These are phyloP conservation scores for Sesamia nonagrioides DNA, from an alignment of 1,140 invertebrate species.

Conservation along the genomic window DNA sequence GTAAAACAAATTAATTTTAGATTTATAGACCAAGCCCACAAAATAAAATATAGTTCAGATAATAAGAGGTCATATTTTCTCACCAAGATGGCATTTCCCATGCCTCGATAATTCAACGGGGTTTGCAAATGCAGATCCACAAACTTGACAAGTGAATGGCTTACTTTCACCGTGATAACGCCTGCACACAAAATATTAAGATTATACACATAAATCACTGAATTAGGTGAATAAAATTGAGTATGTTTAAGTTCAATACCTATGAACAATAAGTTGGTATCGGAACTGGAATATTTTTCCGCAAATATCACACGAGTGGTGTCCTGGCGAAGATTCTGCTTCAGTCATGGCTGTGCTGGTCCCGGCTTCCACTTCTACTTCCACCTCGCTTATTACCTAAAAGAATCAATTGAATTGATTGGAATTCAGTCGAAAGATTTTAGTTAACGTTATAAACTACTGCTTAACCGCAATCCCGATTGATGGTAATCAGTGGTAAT, in stretches of 20 bases:
- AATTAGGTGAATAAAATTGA: not conserved
- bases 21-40: too few species aligned
- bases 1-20: slow-evolving; percentile 23
- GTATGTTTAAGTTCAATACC: slow-evolving; percentile 60
- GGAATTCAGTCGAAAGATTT: too few species aligned
- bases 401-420: slow-evolving; percentile 52
- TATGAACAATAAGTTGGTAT: slow-evolving; percentile 94
- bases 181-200: slow-evolving; percentile 72
- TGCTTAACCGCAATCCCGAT: too few species aligned
- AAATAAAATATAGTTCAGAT: not conserved
- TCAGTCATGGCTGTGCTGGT: slow-evolving; percentile 83
- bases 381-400: slow-evolving; percentile 84
- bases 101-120: slow-evolving; percentile 92
- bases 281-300: slow-evolving; percentile 95
- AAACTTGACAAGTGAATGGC: slow-evolving; percentile 94
- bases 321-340: slow-evolving; percentile 88
- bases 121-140: slow-evolving; percentile 93
- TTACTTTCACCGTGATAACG: slow-evolving; percentile 95
- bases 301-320: slow-evolving; percentile 94
- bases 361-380: slow-evolving; percentile 88
- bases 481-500: too few species aligned
- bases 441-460: too few species aligned
- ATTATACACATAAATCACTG: not conserved
- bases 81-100: slow-evolving; percentile 93
- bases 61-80: slow-evolving; percentile 60